phyloP scores from a whole-genome alignment of 2,113 vertebrate species.

The Spheniscus mendiculus region DNA sequence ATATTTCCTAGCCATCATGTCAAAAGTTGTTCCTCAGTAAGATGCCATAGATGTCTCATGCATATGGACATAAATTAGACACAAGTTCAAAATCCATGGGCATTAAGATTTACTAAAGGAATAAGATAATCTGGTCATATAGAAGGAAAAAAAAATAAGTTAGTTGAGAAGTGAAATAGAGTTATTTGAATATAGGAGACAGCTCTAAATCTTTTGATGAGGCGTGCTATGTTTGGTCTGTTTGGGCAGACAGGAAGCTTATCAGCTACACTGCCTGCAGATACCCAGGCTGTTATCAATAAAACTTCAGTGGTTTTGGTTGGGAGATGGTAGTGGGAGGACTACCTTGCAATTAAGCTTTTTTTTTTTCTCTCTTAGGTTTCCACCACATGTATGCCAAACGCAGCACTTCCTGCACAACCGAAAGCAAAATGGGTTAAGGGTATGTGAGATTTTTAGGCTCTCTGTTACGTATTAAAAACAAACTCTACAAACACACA shows the following conservation, averaged over 20 bases:
- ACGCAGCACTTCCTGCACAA: neutral
- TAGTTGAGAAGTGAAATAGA: neutral
- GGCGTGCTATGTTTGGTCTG: rapidly evolving
- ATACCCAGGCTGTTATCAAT: neutral
- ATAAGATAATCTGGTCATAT: neutral
- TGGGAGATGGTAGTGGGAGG: neutral
- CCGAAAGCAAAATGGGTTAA: neutral
- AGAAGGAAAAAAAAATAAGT: neutral
- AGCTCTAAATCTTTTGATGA: neutral
- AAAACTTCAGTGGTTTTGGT: neutral
- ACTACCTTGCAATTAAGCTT: neutral
- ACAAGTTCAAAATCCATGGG: neutral
- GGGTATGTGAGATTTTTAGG: neutral
- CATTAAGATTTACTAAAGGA: neutral
- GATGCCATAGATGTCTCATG: neutral
- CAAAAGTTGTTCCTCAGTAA: neutral
- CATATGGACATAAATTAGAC: neutral
- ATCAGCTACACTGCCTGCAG: neutral
- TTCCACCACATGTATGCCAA: neutral
- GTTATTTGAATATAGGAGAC: neutral
- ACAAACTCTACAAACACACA: neutral
- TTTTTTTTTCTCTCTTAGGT: neutral
- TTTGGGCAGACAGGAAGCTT: neutral
- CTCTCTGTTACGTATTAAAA: neutral
- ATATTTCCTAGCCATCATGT: neutral